phyloP scores from a whole-genome alignment of 2,797 vertebrate genomes.

The Otolemur crassicaudatus region DNA sequence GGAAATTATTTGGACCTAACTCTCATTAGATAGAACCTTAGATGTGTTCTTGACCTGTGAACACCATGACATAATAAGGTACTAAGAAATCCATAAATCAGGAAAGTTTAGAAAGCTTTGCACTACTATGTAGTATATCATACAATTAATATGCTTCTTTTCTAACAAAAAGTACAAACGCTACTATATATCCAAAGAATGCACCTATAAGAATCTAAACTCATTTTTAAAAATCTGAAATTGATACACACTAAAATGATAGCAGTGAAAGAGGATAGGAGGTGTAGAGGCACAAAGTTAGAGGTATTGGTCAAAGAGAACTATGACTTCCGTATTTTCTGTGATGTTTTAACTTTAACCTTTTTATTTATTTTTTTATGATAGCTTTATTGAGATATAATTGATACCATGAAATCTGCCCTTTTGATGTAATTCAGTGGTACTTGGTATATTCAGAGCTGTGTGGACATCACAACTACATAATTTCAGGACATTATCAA shows the following conservation, averaged over 20 bases:
- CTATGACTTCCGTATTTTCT: not conserved
- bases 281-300: not conserved
- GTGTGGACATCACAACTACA: no score
- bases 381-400: no score
- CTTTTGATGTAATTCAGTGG: no score
- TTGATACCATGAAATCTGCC: no score
- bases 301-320: not conserved
- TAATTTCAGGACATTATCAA: no score
- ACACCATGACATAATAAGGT: not conserved
- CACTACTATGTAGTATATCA: not conserved
- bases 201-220: not conserved
- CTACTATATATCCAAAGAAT: not conserved
- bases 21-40: not conserved
- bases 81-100: not conserved
- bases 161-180: not conserved
- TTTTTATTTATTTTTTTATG: not conserved
- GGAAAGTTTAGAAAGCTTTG: not conserved
- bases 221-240: conserved; percentile 1
- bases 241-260: not conserved
- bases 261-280: not conserved
- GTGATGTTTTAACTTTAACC: not conserved
- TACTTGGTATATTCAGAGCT: no score
- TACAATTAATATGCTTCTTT: not conserved
- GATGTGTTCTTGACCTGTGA: not conserved
- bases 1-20: not conserved